Base-by-base conservation (phyloP, 2,113 vertebrate genomes). In the Hyperoodon ampullatus region DNA sequence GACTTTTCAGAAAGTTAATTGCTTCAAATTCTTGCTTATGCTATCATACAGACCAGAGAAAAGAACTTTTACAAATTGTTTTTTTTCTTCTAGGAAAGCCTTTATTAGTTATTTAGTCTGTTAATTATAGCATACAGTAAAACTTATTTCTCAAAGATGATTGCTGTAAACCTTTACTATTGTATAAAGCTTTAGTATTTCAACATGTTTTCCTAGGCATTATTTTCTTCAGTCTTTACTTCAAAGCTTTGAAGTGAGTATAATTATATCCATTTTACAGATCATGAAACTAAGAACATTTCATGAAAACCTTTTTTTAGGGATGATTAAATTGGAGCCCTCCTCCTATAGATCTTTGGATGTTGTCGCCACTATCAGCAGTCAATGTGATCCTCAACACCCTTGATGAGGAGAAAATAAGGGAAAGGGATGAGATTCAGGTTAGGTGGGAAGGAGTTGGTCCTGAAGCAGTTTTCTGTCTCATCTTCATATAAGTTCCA, bases 1-100 rank as follows among this genome's bases (percentile, higher is more conserved):
- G 93, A 93, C 70, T 97, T 98, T 85, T 92, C 93, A 98, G 96
- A 98, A 98, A 98, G 61, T 81, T 71, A 68, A 5, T 94, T 55
- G 86, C 26, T 95, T 89, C 60, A 66, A 61, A 30, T 58, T 94
- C n/a, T 68, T 91, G 90, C 94, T 80, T 94, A 86, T 71, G 18
- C 82, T 35, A 47, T 95, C 68, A 93, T 63, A 84, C 7, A 65
- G 2, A 16, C 12, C 55, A 65, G 93, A 85, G 44, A 68, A 44
- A 2, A 24, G 61, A 97, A 90, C 94, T 95, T 77, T 74, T 47
- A 47, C 63, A 92, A 94, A 97, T 77, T 74, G 18, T 60, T 47
- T 44, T 94, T 83, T 97, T 98, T 95, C 96, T 95, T 93, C 95
- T 89, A 96, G 80, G 65, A 96, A 82, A 93, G 68, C 10, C 82